Evolutionary conservation across 2,113 vertebrate species (phyloP).

Genomic region (Aptenodytes forsteri): DNA sequence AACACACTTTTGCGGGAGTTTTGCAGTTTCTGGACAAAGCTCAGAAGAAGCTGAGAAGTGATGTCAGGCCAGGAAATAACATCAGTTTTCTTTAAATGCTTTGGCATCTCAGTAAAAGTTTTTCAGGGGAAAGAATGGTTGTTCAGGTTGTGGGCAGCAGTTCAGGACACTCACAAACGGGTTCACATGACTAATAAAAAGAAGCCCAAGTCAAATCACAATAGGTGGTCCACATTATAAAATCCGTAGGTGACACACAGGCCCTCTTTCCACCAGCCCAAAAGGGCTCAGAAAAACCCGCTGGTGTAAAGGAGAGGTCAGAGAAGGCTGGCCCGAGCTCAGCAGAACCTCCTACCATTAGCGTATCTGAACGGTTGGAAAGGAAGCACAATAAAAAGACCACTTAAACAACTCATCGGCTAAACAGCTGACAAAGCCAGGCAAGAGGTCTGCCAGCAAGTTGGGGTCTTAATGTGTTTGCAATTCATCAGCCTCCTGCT

Average conservation of each 20-base stretch:
- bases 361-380: not conserved
- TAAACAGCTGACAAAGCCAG: not conserved
- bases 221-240: not conserved
- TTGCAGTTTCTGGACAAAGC: not conserved
- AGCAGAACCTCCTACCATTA: not conserved
- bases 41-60: not conserved
- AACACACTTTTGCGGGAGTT: not conserved
- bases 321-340: not conserved
- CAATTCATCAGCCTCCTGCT: constrained; percentile 32
- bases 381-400: constrained; percentile 10
- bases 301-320: not conserved
- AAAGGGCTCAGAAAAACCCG: not conserved
- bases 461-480: constrained; percentile 19
- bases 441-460: constrained; percentile 21
- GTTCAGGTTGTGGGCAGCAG: not conserved
- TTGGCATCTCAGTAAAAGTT: not conserved
- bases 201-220: not conserved
- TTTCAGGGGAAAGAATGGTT: not conserved
- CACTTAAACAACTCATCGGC: constrained; percentile 27
- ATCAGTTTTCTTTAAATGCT: not conserved
- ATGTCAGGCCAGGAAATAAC: not conserved
- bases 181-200: not conserved
- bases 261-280: not conserved
- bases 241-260: not conserved
- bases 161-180: not conserved